Conservation (phyloP, 23 tunicate species). For the Phallusia fumigata region DNA sequence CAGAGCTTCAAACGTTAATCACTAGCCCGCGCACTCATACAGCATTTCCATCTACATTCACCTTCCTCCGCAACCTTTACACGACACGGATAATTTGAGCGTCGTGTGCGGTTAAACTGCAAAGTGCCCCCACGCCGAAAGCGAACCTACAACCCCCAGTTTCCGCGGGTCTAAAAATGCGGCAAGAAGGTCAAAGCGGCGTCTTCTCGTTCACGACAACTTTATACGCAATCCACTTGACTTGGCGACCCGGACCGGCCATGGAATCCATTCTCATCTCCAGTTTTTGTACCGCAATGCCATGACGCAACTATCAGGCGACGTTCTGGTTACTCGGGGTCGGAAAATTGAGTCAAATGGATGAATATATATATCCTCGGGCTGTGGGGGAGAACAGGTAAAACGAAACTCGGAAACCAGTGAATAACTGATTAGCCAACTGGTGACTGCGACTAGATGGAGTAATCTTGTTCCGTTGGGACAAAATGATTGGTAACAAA, state of each 20-base stretch:
- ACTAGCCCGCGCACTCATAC: neutral
- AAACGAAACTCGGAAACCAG: neutral
- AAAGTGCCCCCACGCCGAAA: neutral
- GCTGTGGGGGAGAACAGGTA: neutral
- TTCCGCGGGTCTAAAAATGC: neutral
- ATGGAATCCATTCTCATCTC: neutral
- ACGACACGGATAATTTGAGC: neutral
- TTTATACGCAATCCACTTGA: neutral
- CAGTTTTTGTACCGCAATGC: neutral
- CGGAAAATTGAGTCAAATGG: neutral
- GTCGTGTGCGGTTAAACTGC: neutral
- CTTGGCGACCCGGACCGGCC: neutral
- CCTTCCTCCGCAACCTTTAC: neutral
- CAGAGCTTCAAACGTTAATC: neutral
- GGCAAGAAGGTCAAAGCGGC: neutral
- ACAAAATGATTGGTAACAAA: no score
- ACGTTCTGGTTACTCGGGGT: neutral
- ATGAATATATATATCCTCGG: neutral
- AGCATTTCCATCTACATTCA: neutral
- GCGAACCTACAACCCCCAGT: neutral
- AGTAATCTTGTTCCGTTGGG: no score
- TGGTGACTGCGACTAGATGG: no score
- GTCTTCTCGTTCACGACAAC: conserved; percentile 6
- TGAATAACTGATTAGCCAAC: no score
- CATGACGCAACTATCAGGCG: conserved; percentile 2